Evolutionary conservation across 1,140 invertebrate genomes (phyloP), one percentile per base, ranked within the genome.

Genomic region (Cydia fagiglandana): DNA sequence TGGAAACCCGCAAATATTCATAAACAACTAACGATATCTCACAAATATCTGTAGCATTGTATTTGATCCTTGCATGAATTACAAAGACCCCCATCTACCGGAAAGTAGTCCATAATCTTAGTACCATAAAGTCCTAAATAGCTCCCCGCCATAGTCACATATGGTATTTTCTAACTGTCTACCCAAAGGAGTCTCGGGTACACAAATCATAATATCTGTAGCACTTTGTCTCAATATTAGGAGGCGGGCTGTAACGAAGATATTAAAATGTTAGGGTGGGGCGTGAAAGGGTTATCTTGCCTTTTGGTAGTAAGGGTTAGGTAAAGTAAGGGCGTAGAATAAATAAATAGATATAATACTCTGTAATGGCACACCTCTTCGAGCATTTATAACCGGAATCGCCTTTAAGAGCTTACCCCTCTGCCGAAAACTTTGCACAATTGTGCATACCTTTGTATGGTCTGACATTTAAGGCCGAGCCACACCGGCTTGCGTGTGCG

Each of bases 161-260:
- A 61, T 7, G 56, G 2, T 20, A 61, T 61, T 61, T 9, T 24
- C 20, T 53, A 17, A 24, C 56, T 24, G 20, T 24, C 56, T 24
- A 12, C 24, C 17, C 2, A 10, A 20, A 12, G 17, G 17, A 61
- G 56, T 61, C 20, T 24, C 56, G 17, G 56, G 56, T 61, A 61
- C 56, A 61, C 56, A 24, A 61, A 61, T 61, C 56, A 61, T 61
- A 61, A 61, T 61, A 61, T 61, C 17, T 61, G 56, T 61, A 61
- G 56, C 56, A 61, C 56, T 61, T 61, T 61, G 56, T 61, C 56
- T 61, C 56, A 61, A 61, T 61, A 61, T 61, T 61, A 61, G 9
- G 20, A 61, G 56, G 12, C 56, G 56, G 53, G 20, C 6, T 61
- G 56, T 61, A 61, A 61, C 20, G 56, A 20, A 24, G 56, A 61